Evolutionary conservation across 2,888 invertebrate genomes (phyloP), one percentile per base, ranked within the genome.

Genomic region (Zaprionus obscuricornis): DNA sequence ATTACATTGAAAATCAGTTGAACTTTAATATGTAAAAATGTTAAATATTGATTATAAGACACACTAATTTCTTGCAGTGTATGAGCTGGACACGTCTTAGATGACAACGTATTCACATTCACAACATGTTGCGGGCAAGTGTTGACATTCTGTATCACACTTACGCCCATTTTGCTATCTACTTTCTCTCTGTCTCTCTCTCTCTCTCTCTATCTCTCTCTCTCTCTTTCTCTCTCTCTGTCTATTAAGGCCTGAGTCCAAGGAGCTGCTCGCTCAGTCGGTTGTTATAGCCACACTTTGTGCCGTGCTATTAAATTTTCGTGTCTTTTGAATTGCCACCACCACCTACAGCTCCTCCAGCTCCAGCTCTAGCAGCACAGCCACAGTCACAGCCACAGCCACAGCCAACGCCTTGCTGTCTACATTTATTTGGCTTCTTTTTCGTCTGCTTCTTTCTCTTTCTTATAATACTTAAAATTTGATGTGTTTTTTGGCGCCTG

Each of bases 221-320:
- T 11, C 20, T 4, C 22, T 2, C 31, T 10, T 11, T 5, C 11
- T n/a, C 17, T 5, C 14, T n/a, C 10, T 10, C 36, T n/a, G 2
- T 20, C 55, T 51, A 37, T 66, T 52, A 58, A 40, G 33, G 57
- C 62, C 43, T 45, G n/a, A 45, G 34, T 10, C 31, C 8, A 37
- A 24, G 27, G 33, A 13, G 8, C 7, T n/a, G 22, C 17, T 20
- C 13, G 5, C 47, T 17, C 2, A 33, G 39, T 36, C 40, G 16
- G 59, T 40, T 58, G 43, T 27, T 29, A 43, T 51, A 27, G 37
- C 36, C 16, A 40, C 39, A n/a, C n/a, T n/a, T n/a, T n/a, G n/a
- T n/a, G n/a, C n/a, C n/a, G 40, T 57, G 65, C 84, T 66, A 78
- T 78, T 79, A 76, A 76, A 84, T 66, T 67, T 67, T 83, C 58